Conservation (phyloP, 2,113 vertebrate species). For the Oreocharis arfaki region DNA sequence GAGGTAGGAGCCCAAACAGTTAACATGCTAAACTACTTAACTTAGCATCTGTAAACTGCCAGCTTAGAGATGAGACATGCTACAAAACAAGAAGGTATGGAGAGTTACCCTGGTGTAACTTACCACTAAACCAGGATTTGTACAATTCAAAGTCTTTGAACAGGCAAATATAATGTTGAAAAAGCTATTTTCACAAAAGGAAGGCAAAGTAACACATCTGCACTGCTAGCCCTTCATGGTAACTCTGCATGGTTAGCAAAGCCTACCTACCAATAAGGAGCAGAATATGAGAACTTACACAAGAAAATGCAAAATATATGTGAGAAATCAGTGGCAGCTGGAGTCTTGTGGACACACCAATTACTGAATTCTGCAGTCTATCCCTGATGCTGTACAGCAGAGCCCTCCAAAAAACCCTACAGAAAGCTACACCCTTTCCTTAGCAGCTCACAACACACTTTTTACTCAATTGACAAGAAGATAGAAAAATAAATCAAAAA, state of each 20-base stretch:
- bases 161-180: neutral
- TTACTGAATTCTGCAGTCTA: neutral
- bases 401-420: neutral
- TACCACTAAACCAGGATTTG: neutral
- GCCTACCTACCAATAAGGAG: neutral
- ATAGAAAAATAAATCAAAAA: conserved; percentile 71
- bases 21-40: neutral
- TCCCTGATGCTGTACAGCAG: neutral
- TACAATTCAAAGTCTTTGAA: neutral
- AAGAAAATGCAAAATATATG: neutral
- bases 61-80: neutral
- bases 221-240: neutral
- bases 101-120: neutral
- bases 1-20: neutral
- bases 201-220: neutral
- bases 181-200: neutral
- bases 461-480: conserved; percentile 62
- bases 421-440: neutral
- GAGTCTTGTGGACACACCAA: neutral
- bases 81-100: neutral
- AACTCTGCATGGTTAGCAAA: neutral
- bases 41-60: neutral
- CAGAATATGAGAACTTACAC: neutral
- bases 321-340: neutral
- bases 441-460: neutral